phyloP scores from a whole-genome alignment of 2,113 vertebrate species.

The Gymnorhina tibicen region DNA sequence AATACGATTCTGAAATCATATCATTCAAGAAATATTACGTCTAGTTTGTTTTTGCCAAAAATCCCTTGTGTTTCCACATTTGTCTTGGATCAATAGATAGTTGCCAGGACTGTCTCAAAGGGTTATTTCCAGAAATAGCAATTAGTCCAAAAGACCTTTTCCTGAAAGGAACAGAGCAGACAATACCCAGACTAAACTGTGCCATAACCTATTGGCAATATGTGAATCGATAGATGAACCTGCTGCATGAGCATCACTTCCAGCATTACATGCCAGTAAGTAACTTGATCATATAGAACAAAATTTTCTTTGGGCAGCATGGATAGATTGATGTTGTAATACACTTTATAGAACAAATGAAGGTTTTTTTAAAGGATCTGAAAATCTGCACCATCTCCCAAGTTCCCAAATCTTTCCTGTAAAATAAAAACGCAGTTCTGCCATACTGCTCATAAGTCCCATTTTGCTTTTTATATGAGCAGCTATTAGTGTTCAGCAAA shows the following conservation, averaged over 20 bases:
- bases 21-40: neutral
- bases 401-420: neutral
- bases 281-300: neutral
- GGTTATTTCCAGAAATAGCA: neutral
- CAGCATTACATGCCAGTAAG: neutral
- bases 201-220: neutral
- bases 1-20: neutral
- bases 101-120: neutral
- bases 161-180: neutral
- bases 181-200: neutral
- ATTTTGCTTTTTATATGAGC: neutral
- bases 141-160: neutral
- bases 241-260: neutral
- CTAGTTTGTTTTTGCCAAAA: neutral
- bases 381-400: neutral
- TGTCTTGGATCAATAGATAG: neutral
- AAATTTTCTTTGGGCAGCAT: neutral
- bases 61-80: neutral
- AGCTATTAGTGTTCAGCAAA: neutral
- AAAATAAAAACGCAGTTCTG: neutral
- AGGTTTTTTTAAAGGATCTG: neutral
- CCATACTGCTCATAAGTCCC: neutral
- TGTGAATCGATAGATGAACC: neutral
- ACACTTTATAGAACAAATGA: neutral
- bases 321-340: neutral